Conservation (phyloP, 2,113 vertebrate genomes). For the Microtus richardsoni region DNA sequence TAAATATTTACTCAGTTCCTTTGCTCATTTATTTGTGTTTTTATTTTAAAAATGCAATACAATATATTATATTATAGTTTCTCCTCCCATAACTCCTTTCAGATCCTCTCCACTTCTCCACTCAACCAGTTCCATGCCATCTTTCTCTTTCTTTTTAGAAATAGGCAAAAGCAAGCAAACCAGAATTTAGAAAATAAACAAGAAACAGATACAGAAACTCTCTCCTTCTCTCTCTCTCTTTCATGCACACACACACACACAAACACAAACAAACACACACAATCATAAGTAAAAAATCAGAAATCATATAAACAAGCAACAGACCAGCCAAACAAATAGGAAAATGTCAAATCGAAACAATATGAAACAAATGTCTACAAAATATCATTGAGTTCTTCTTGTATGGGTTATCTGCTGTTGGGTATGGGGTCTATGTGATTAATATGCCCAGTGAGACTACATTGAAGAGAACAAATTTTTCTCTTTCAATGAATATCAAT, state of each 20-base stretch:
- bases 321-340: background rate
- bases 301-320: background rate
- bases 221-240: background rate
- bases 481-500: background rate
- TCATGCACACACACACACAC: background rate
- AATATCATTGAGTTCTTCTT: background rate
- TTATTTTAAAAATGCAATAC: background rate
- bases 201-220: background rate
- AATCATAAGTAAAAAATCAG: background rate
- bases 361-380: background rate
- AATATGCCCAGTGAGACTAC: no score
- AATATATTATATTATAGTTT: background rate
- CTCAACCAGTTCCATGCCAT: background rate
- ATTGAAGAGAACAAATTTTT: background rate
- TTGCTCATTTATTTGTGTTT: background rate
- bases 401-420: background rate
- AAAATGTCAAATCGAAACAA: background rate
- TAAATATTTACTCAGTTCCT: background rate
- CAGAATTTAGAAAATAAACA: background rate
- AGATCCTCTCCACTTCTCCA: background rate
- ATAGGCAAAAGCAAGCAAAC: background rate
- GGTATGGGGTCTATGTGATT: background rate
- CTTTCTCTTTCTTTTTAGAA: background rate
- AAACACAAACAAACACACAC: background rate
- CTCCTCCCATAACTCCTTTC: background rate